Base-by-base conservation (phyloP, 2,888 invertebrate species). In the Leistus spinibarbis region DNA sequence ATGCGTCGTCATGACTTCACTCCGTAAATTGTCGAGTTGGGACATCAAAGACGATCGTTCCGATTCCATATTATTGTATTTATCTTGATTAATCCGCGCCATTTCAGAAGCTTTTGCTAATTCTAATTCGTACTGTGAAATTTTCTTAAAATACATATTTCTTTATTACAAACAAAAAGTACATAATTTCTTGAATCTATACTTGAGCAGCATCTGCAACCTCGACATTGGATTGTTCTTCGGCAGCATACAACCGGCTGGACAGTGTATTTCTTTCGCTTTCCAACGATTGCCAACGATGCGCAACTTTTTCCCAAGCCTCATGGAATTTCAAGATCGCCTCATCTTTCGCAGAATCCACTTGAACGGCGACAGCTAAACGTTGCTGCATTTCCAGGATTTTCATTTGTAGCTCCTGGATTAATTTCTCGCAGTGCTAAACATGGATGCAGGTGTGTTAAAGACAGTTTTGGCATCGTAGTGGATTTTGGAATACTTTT, bases 341-440 rank as follows among this genome's bases (percentile, higher is more conserved):
- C 0, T 87, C 84, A 80, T 94, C 94, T 82, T 95, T 95, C 0
- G 91, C 89, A 72, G 90, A 89, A 83, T 95, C 95, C 0, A 95
- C 92, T 83, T 91, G 90, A 3, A 94, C 83, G 0, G 95, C 95
- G 0, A 95, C 93, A 0, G 94, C 92, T 24, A 95, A 83, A 80
- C 92, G 92, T 82, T 95, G 93, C 82, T 95, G 93, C 79, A 93
- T 91, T 79, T 95, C 94, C 23, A 95, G 85, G 67, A 92, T 85
- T 78, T 91, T 91, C 79, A 89, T 89, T 82, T 95, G 95, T 0
- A 95, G 84, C 68, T 91, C 89, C 80, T 92, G 91, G 68, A 95
- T 93, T 79, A 92, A 87, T 76, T 90, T 88, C 85, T 95, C 95
- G 80, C 93, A 93, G 81, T 93, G 93, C 92, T 93, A 82, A 62